A percentile compares a stretch with the other conserved stretches of the same genome.
These are phyloP conservation scores for Callochromis pleurospilus DNA, from an alignment of 2,113 vertebrate species.

Conservation along the genomic window DNA sequence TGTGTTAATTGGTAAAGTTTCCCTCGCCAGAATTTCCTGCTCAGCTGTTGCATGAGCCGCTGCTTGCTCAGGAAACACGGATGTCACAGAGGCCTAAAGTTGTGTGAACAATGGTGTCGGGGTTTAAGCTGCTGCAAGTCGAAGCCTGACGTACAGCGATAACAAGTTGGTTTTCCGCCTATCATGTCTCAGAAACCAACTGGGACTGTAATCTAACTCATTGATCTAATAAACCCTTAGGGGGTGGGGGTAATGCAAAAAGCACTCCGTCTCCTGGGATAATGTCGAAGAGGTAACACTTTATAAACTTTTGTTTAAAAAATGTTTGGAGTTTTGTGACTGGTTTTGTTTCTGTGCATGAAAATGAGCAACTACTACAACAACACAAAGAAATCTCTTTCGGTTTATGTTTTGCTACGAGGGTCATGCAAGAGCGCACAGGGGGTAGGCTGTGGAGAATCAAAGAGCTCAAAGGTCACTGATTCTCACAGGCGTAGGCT, in stretches of 20 bases:
- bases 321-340: not conserved
- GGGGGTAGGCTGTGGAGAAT: not conserved
- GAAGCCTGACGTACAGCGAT: conserved; percentile 15
- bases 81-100: not conserved
- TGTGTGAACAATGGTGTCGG: not conserved
- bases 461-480: not conserved
- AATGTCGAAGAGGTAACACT: not conserved
- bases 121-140: not conserved
- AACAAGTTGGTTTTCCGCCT: not conserved
- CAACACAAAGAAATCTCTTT: not conserved
- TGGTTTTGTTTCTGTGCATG: not conserved
- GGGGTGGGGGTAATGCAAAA: not conserved
- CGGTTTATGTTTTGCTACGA: not conserved
- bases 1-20: not conserved
- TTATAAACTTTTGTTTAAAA: not conserved
- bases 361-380: not conserved
- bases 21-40: not conserved
- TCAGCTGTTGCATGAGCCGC: not conserved
- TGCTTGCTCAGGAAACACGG: not conserved
- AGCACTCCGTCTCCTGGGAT: not conserved
- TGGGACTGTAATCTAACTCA: not conserved
- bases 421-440: not conserved
- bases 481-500: not conserved
- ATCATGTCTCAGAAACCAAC: not conserved
- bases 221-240: not conserved